Evolutionary conservation across 2,113 vertebrate genomes (phyloP).

Genomic region (Tragelaphus buxtoni): DNA sequence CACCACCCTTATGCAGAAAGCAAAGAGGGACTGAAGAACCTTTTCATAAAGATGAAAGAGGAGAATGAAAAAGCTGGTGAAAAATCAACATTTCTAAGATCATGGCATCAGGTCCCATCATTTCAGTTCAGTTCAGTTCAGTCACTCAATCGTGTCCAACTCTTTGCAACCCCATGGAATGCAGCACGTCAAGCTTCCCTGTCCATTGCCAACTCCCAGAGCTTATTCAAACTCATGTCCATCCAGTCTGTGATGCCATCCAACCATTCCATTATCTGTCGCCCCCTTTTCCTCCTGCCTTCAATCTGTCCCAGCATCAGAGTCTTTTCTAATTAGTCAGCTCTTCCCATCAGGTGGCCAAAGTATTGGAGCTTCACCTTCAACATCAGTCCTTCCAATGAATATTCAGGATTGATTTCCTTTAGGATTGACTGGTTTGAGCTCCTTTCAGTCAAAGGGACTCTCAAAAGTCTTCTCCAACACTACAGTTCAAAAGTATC

Average conservation of each 20-base stretch:
- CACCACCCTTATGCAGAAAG: background rate
- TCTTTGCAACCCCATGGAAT: background rate
- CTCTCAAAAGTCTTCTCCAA: background rate
- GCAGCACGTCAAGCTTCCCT: background rate
- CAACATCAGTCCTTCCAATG: background rate
- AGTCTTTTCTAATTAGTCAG: background rate
- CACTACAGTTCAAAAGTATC: background rate
- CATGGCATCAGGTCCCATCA: background rate
- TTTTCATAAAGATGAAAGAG: background rate
- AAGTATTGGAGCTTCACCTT: background rate
- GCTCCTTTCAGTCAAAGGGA: background rate
- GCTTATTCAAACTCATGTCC: background rate
- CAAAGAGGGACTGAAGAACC: background rate
- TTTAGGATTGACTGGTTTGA: background rate
- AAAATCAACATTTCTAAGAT: background rate
- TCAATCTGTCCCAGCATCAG: background rate
- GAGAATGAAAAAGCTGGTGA: background rate
- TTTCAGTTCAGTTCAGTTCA: background rate
- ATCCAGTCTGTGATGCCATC: background rate
- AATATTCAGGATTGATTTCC: background rate
- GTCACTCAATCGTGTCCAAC: background rate
- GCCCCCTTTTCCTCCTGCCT: background rate
- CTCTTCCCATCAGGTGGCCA: background rate
- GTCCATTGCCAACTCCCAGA: background rate
- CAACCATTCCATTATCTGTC: background rate